Conservation (phyloP, 37 sponge, comb jelly and placozoan genomes). For the Spongilla lacustris region DNA sequence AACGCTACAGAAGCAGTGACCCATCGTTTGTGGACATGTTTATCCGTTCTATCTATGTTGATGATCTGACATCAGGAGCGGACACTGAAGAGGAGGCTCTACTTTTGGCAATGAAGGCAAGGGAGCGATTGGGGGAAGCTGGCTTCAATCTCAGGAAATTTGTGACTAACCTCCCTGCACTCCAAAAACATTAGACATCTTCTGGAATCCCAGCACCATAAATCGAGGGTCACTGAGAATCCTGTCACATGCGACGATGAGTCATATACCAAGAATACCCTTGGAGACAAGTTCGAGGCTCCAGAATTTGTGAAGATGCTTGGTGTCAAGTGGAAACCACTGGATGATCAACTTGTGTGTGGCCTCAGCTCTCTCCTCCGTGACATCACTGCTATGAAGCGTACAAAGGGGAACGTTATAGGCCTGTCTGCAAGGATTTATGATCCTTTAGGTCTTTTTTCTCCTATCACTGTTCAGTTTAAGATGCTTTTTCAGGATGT, state of each 20-base stretch:
- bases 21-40: constrained; percentile 7
- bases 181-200: background rate
- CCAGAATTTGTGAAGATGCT: constrained; percentile 24
- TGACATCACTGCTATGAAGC: background rate
- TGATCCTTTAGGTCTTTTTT: constrained; percentile 37
- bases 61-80: constrained; percentile 5
- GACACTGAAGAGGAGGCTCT: constrained; percentile 7
- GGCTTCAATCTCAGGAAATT: constrained; percentile 25
- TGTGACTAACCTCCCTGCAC: constrained; percentile 2
- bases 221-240: background rate
- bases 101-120: background rate
- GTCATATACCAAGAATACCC: constrained; percentile 6
- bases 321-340: constrained; percentile 32
- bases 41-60: constrained; percentile 15
- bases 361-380: background rate
- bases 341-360: constrained; percentile 17
- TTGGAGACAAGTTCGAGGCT: background rate
- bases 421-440: background rate
- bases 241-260: background rate
- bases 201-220: background rate
- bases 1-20: background rate
- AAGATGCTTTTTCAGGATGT: constrained; percentile 36
- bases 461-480: constrained; percentile 29
- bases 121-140: background rate
- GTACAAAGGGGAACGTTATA: constrained; percentile 28